Evolutionary conservation across 2,113 vertebrate genomes (phyloP).

Genomic region (Nansenia antarctica): DNA sequence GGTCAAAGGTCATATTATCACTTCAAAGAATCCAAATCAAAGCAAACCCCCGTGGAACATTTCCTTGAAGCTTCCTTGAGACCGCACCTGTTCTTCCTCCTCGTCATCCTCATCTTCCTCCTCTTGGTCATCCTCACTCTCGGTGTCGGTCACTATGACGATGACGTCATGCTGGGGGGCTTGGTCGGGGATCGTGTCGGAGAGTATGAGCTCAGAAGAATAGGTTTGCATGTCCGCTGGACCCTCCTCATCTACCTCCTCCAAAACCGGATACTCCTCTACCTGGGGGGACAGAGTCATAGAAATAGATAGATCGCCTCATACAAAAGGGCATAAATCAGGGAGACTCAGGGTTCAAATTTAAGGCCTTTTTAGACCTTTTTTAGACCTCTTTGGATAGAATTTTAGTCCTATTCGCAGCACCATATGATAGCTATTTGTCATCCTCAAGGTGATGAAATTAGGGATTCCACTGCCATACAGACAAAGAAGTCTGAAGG

Average conservation of each 20-base stretch:
- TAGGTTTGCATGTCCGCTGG: conserved; percentile 77
- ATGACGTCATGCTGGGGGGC: conserved; percentile 83
- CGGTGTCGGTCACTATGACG: conserved; percentile 91
- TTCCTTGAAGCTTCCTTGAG: not conserved
- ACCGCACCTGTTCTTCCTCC: conserved; percentile 67
- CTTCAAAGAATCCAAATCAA: not conserved
- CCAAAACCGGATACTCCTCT: conserved; percentile 83
- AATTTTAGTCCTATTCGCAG: too few relatives aligned
- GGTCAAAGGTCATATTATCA: not conserved
- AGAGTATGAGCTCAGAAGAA: conserved; percentile 75
- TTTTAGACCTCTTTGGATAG: too few relatives aligned
- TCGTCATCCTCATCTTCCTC: conserved; percentile 84
- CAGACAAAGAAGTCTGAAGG: too few relatives aligned
- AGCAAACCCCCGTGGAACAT: not conserved
- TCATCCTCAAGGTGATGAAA: too few relatives aligned
- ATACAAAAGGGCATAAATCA: conserved; percentile 55
- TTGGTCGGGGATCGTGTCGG: conserved; percentile 74
- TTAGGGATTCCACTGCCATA: too few relatives aligned
- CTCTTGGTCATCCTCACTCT: conserved; percentile 88
- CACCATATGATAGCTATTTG: too few relatives aligned
- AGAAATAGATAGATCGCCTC: too few relatives aligned
- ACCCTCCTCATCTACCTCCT: conserved; percentile 79
- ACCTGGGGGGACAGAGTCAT: conserved; percentile 52
- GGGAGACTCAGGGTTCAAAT: too few relatives aligned
- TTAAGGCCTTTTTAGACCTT: too few relatives aligned